These are phyloP conservation scores for Electrophaes corylata DNA, from an alignment of 2,888 invertebrate species.

Conservation along the genomic window DNA sequence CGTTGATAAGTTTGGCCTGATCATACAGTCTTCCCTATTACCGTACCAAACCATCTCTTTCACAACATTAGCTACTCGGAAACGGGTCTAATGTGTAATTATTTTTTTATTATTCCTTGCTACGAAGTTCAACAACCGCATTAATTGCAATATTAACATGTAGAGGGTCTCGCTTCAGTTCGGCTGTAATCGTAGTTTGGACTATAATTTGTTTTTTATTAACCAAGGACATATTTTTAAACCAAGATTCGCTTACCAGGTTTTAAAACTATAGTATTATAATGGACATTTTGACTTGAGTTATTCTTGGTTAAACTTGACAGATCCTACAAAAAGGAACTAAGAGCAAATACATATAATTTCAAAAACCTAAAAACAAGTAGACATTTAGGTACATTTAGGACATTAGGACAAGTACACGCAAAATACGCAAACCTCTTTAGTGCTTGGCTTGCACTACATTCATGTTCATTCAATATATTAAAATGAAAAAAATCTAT, in stretches of 20 bases:
- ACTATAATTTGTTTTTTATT: slow-evolving; percentile 36
- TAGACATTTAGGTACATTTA: no score
- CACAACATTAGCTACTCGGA: slow-evolving; percentile 60
- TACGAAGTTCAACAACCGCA: slow-evolving; percentile 67
- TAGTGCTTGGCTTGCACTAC: no score
- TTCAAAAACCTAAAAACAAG: no score
- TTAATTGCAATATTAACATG: slow-evolving; percentile 75
- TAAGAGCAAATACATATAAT: no score
- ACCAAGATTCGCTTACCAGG: not conserved
- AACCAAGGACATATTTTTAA: slow-evolving; percentile 2
- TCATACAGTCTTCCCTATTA: slow-evolving; percentile 2
- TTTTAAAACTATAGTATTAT: not conserved
- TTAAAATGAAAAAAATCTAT: no score
- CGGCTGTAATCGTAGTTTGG: slow-evolving; percentile 42
- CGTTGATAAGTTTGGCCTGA: not conserved
- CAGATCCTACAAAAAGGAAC: not conserved
- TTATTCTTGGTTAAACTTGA: not conserved
- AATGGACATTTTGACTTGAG: not conserved
- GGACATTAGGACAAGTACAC: no score
- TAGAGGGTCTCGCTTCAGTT: slow-evolving; percentile 68
- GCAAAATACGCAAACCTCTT: no score
- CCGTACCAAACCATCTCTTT: slow-evolving; percentile 42
- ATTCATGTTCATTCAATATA: no score
- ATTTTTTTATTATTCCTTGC: slow-evolving; percentile 69
- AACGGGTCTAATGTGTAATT: slow-evolving; percentile 65